Evolutionary conservation across 2,797 vertebrate species (phyloP), one percentile per base, ranked within the genome.

Genomic region (Enoplosus armatus): DNA sequence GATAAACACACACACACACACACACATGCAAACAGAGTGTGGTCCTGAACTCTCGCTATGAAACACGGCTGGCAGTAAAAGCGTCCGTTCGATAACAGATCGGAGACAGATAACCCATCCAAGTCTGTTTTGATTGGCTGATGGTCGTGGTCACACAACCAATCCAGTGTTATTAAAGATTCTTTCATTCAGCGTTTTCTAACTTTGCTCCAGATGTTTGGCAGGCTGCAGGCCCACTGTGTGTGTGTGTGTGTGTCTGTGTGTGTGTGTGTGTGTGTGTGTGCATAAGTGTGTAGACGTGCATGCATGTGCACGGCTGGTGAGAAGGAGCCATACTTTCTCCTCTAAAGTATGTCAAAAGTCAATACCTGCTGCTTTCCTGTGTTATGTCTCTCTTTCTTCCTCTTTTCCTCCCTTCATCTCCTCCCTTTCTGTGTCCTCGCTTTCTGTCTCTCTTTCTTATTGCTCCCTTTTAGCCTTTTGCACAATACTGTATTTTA

Each of bases 201-300:
- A 91, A 93, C 92, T 90, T 79, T 69, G 85, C 87, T 94, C 93
- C 95, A 96, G 94, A 95, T 95, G 95, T 95, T 93, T 94, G 91
- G 91, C 92, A 92, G 43, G 75, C 87, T 66, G 71, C 75, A 41
- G 51, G 67, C 78, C 75, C 77, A 75, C 83, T 82, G 82, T 83
- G 84, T 68, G 85, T 78, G 65, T 75, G 64, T 58, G 61, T 62
- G 37, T 69, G n/a, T n/a, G n/a, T n/a, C n/a, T n/a, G n/a, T 47
- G 51, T 45, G 71, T 39, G 54, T 76, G 50, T 24, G 69, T 77
- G 74, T 63, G 66, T 37, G 67, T 43, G 61, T 60, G 72, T 24
- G 22, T n/a, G 41, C 47, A 67, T 77, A 70, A 37, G 84, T 74
- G 83, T 86, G 77, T 77, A 59, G 60, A 54, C 50, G 61, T 83